Conservation (phyloP, 2,113 vertebrate species). For the rabbit (Oryctolagus cuniculus) region DNA sequence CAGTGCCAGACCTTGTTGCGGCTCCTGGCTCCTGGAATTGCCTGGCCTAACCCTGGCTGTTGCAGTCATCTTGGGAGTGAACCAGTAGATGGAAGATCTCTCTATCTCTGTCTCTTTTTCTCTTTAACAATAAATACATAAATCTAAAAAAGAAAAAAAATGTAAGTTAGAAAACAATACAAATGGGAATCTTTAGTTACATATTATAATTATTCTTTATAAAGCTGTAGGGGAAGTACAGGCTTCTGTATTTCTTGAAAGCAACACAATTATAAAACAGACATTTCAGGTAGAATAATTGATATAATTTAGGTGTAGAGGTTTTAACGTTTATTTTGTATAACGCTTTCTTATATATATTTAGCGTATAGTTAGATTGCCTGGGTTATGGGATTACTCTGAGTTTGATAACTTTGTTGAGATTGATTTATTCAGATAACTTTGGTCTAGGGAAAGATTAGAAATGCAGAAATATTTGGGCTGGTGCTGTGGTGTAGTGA, state of each 20-base stretch:
- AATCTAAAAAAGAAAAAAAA: no score
- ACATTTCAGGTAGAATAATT: background rate
- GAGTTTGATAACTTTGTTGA: constrained; percentile 32
- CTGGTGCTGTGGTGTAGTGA: no score
- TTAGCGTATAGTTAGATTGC: constrained; percentile 15
- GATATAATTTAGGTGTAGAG: background rate
- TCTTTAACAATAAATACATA: no score
- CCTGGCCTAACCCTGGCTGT: no score
- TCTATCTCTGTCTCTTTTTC: no score
- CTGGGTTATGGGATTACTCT: constrained; percentile 43
- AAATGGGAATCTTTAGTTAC: background rate
- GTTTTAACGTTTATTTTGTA: constrained; percentile 29
- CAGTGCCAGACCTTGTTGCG: no score
- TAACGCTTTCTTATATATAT: constrained; percentile 17
- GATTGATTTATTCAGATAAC: background rate
- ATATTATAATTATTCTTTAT: constrained; percentile 35
- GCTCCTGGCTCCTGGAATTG: no score
- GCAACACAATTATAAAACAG: constrained; percentile 22
- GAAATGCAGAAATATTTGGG: background rate
- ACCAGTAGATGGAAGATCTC: no score
- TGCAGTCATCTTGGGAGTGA: no score
- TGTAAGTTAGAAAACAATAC: background rate
- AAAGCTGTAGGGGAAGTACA: background rate
- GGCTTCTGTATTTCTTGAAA: constrained; percentile 37
- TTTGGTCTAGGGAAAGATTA: background rate